Evolutionary conservation across 2,113 vertebrate genomes (phyloP).

Genomic region (Toxostoma redivivum): DNA sequence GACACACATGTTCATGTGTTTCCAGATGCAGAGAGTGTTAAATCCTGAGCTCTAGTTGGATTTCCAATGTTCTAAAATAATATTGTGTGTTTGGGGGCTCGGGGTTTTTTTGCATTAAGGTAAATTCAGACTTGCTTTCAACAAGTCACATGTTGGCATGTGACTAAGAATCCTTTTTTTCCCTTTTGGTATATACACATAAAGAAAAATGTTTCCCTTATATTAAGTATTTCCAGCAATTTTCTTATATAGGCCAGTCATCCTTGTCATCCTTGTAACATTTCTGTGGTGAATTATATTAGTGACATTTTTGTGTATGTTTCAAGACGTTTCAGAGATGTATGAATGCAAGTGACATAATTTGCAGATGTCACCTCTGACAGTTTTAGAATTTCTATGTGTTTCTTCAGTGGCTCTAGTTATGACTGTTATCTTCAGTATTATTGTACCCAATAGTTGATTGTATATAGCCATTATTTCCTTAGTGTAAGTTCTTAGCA

Average conservation of each 20-base stretch:
- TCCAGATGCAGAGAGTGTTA: background rate
- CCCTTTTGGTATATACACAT: background rate
- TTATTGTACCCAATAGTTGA: background rate
- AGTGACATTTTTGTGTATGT: background rate
- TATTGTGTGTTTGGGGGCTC: rapidly evolving
- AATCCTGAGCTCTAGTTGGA: background rate
- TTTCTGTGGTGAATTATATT: background rate
- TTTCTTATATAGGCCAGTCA: background rate
- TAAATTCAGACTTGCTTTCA: background rate
- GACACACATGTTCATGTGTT: background rate
- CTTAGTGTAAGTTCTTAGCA: background rate
- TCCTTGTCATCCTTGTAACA: background rate
- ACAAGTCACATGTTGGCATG: background rate
- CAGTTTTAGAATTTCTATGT: background rate
- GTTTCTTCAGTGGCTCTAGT: background rate
- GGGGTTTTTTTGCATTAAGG: background rate
- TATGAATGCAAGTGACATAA: background rate
- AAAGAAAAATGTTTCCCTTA: background rate
- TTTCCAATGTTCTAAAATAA: background rate
- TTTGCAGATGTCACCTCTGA: slow-evolving; percentile 1
- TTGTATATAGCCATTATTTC: background rate
- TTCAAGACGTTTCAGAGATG: slow-evolving; percentile 1
- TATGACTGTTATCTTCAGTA: background rate
- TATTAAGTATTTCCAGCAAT: background rate
- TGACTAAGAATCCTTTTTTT: background rate